Conservation (phyloP, 1,140 invertebrate genomes). For the Drosophila pectinifera region DNA sequence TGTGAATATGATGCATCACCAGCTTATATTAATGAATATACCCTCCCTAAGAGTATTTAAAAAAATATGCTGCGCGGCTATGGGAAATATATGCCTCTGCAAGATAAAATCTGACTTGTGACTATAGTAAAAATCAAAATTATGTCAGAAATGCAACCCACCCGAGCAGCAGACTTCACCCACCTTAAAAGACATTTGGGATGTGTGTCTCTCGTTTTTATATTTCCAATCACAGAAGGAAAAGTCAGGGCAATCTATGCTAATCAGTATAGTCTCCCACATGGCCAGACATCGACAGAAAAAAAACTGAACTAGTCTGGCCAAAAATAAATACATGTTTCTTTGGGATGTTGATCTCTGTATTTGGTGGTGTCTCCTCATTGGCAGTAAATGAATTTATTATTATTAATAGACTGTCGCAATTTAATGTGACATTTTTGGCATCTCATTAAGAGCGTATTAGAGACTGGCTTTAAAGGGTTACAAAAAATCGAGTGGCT, state of each 20-base stretch:
- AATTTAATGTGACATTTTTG: slow-evolving; percentile 79
- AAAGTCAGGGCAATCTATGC: slow-evolving; percentile 56
- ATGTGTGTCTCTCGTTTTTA: slow-evolving; percentile 27
- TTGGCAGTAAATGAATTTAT: slow-evolving; percentile 74
- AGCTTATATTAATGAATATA: background rate
- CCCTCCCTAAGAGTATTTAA: background rate
- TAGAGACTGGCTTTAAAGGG: slow-evolving; percentile 43
- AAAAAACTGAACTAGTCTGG: slow-evolving; percentile 52
- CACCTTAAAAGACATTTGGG: slow-evolving; percentile 35
- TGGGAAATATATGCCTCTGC: slow-evolving; percentile 22
- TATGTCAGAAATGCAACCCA: slow-evolving; percentile 61
- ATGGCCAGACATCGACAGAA: slow-evolving; percentile 55
- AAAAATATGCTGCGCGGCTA: background rate
- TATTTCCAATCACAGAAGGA: slow-evolving; percentile 34
- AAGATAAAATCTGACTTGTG: slow-evolving; percentile 23
- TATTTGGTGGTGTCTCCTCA: slow-evolving; percentile 70
- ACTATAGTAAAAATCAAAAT: slow-evolving; percentile 56
- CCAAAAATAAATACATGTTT: slow-evolving; percentile 71
- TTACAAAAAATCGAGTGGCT: slow-evolving; percentile 11
- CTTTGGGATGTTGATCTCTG: slow-evolving; percentile 18
- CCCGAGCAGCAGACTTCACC: slow-evolving; percentile 11
- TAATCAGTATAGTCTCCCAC: slow-evolving; percentile 75
- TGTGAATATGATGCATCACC: background rate
- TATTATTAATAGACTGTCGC: slow-evolving; percentile 78
- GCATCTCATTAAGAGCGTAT: slow-evolving; percentile 77